Evolutionary conservation across 2,797 vertebrate species (phyloP).

Genomic region (Sebastes oblongus): DNA sequence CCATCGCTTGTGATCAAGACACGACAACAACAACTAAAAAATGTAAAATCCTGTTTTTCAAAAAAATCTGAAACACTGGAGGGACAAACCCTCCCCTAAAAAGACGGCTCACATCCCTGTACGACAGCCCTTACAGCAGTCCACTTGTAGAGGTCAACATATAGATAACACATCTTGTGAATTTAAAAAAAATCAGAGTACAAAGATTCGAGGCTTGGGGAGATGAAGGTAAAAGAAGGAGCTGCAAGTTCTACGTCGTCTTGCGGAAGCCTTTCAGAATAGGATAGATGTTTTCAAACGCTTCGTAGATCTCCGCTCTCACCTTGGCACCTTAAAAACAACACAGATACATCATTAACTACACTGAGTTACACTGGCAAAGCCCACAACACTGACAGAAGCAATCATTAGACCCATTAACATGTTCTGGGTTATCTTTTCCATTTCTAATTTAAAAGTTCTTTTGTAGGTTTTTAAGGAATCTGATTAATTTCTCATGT

Average conservation of each 20-base stretch:
- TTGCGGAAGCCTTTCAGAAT: constrained; percentile 99
- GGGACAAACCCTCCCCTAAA: not conserved
- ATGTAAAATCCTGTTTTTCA: not conserved
- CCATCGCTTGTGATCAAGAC: not conserved
- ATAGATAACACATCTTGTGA: constrained; percentile 13
- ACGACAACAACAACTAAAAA: not conserved
- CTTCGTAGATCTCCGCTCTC: constrained; percentile 98
- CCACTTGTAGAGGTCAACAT: constrained; percentile 37
- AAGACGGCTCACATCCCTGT: constrained; percentile 22
- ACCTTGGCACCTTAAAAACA: constrained; percentile 93
- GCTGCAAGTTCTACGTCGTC: constrained; percentile 87
- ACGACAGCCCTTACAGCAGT: constrained; percentile 51
- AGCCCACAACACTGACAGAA: not conserved
- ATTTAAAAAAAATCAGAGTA: not conserved
- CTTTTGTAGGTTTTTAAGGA: not conserved
- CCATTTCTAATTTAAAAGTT: not conserved
- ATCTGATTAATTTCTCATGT: not conserved
- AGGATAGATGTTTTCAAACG: constrained; percentile 99
- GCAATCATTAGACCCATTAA: not conserved
- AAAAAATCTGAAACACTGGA: not conserved
- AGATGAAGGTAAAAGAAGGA: not conserved
- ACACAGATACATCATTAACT: not conserved
- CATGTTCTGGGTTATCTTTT: not conserved
- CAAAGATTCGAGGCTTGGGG: not conserved
- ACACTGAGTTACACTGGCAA: not conserved